Evolutionary conservation across 1,140 invertebrate species (phyloP).

Genomic region (Parapsyche elsis): DNA sequence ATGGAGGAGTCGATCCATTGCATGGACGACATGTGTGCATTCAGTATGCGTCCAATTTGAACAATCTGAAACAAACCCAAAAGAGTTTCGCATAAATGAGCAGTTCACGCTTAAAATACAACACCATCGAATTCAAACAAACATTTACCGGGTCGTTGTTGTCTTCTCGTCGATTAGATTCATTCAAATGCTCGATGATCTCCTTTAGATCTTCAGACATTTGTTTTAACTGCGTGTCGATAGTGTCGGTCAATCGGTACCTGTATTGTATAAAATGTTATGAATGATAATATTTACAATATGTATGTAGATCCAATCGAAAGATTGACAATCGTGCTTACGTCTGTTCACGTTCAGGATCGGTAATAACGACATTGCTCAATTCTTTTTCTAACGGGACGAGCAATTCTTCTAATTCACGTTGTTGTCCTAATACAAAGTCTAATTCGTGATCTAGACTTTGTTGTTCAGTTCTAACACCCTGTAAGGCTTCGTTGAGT

Average conservation of each 20-base stretch:
- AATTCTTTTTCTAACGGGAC: constrained; percentile 86
- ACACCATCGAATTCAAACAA: neutral
- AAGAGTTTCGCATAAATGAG: neutral
- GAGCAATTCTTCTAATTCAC: constrained; percentile 89
- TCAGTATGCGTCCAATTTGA: constrained; percentile 92
- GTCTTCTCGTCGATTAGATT: constrained; percentile 85
- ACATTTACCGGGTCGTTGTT: constrained; percentile 84
- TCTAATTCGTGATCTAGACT: constrained; percentile 94
- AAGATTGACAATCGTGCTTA: constrained; percentile 62
- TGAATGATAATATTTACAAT: neutral
- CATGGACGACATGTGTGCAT: constrained; percentile 95
- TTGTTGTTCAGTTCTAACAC: constrained; percentile 89
- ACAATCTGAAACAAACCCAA: constrained; percentile 73
- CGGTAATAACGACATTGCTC: constrained; percentile 76
- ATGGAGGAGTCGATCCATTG: constrained; percentile 91
- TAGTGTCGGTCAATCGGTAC: constrained; percentile 87
- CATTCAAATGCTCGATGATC: constrained; percentile 94
- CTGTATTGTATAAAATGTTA: constrained; percentile 61
- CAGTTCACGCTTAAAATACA: neutral
- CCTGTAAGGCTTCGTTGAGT: constrained; percentile 85
- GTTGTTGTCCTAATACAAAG: constrained; percentile 92
- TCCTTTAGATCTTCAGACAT: constrained; percentile 96
- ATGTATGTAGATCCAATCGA: constrained; percentile 43
- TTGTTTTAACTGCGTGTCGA: constrained; percentile 92
- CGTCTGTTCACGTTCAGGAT: constrained; percentile 88